These are phyloP conservation scores for Panonychus citri DNA, from an alignment of 1,140 invertebrate genomes.

Conservation along the genomic window DNA sequence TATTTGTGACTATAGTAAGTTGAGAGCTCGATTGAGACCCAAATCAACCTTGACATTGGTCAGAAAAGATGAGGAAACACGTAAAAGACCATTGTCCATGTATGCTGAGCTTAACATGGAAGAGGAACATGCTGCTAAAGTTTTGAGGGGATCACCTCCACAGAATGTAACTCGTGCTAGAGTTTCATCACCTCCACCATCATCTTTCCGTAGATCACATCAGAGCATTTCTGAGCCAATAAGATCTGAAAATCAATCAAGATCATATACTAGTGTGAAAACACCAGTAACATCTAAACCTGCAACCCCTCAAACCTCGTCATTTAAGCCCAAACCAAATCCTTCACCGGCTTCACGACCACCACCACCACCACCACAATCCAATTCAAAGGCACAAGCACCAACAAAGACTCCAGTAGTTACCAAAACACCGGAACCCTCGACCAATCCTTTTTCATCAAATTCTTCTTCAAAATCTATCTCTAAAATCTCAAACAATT, in stretches of 20 bases:
- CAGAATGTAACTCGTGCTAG: background rate
- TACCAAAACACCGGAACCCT: no score
- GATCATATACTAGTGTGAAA: no score
- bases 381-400: background rate
- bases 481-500: no score
- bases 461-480: no score
- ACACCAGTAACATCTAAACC: no score
- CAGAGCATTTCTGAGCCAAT: no score
- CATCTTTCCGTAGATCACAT: no score
- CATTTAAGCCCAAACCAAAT: background rate
- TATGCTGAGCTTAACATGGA: background rate
- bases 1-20: background rate
- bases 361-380: background rate
- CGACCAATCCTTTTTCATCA: no score
- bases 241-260: no score
- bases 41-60: background rate
- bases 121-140: background rate
- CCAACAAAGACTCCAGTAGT: no score
- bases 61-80: background rate
- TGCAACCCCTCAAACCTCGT: background rate
- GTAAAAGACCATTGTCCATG: background rate
- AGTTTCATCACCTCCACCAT: background rate
- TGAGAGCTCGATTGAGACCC: background rate
- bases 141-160: background rate
- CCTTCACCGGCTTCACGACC: background rate